These are phyloP conservation scores for Sprattus sprattus DNA, from an alignment of 2,113 vertebrate species.

Conservation along the genomic window DNA sequence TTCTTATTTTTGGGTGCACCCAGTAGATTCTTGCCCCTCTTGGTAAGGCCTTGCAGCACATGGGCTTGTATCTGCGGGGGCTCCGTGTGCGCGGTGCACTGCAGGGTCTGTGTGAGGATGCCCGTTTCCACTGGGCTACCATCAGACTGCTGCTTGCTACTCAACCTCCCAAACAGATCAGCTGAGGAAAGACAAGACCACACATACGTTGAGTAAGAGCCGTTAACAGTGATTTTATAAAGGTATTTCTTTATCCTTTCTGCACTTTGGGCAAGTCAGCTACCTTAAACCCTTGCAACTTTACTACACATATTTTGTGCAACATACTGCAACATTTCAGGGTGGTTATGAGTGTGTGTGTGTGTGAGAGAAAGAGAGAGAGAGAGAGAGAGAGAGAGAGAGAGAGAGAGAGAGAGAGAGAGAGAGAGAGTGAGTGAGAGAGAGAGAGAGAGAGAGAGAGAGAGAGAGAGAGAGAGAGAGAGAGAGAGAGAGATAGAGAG, in stretches of 20 bases:
- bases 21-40: constrained; percentile 56
- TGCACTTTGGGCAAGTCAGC: not conserved
- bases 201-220: not conserved
- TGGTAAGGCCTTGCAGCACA: constrained; percentile 59
- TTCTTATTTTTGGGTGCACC: constrained; percentile 55
- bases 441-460: not conserved
- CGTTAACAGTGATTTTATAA: not conserved
- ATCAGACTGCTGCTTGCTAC: not conserved
- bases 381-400: not conserved
- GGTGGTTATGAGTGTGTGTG: not conserved
- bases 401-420: not conserved
- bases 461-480: not conserved
- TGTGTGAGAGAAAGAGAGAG: not conserved
- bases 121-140: constrained; percentile 21
- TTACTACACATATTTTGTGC: not conserved
- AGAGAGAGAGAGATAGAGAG: not conserved
- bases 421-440: not conserved
- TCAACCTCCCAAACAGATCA: constrained; percentile 11
- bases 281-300: not conserved
- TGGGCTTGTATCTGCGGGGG: constrained; percentile 55
- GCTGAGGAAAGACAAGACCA: not conserved
- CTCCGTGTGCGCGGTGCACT: constrained; percentile 52
- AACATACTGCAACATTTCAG: not conserved
- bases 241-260: not conserved
- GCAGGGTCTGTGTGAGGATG: constrained; percentile 49